Conservation (phyloP, 2,888 invertebrate genomes). For the Erebia epiphron region DNA sequence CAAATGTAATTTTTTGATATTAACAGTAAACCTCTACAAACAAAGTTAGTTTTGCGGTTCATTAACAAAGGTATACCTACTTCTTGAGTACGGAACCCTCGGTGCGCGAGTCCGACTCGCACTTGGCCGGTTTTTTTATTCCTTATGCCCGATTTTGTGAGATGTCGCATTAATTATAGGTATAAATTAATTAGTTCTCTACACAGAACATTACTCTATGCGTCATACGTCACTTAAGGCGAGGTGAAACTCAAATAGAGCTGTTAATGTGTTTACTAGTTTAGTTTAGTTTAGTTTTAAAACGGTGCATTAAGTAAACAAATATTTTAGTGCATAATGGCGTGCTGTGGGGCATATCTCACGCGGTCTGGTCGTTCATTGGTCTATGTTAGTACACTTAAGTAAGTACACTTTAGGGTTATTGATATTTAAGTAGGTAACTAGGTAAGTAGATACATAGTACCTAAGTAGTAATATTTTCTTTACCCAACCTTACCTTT, state of each 20-base stretch:
- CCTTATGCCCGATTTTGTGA: not conserved
- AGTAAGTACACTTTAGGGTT: not conserved
- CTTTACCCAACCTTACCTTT: too few relatives aligned
- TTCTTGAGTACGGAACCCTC: too few relatives aligned
- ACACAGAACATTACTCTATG: slow-evolving; percentile 46
- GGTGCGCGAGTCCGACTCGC: too few relatives aligned
- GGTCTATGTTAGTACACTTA: slow-evolving; percentile 20
- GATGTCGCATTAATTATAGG: not conserved
- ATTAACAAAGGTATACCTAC: too few relatives aligned
- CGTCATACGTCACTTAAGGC: slow-evolving; percentile 53
- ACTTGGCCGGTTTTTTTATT: too few relatives aligned
- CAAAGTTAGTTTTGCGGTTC: too few relatives aligned
- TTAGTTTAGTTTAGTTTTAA: slow-evolving; percentile 47
- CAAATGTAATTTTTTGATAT: too few relatives aligned
- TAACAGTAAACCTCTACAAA: too few relatives aligned
- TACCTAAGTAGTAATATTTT: too few relatives aligned
- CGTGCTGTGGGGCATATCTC: slow-evolving; percentile 48
- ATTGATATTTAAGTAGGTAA: too few relatives aligned
- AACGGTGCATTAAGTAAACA: slow-evolving; percentile 52
- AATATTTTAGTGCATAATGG: slow-evolving; percentile 47
- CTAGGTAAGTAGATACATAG: too few relatives aligned
- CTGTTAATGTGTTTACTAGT: slow-evolving; percentile 53
- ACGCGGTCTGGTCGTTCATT: slow-evolving; percentile 32
- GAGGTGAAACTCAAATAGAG: slow-evolving; percentile 57
- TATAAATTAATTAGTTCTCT: not conserved